phyloP scores from a whole-genome alignment of 37 sponge, comb jelly and placozoan genomes.

The Geodia barretti region DNA sequence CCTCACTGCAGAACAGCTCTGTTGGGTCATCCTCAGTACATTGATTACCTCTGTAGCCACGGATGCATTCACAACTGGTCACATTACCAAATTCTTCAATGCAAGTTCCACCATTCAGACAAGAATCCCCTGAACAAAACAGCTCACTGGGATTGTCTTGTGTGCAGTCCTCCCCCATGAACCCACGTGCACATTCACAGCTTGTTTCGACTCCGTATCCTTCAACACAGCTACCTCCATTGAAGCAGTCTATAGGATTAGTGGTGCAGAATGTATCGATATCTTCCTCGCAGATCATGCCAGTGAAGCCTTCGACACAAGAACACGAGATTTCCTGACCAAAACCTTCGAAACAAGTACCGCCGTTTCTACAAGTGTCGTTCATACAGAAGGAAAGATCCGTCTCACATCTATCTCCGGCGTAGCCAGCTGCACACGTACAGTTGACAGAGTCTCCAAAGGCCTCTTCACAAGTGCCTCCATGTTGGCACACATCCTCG shows the following conservation, averaged over 20 bases:
- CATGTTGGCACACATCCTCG: constrained; percentile 7
- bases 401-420: constrained; percentile 36
- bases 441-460: constrained; percentile 16
- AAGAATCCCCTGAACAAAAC: not conserved
- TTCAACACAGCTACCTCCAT: constrained; percentile 62
- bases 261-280: constrained; percentile 16
- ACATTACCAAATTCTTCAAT: constrained; percentile 19
- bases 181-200: constrained; percentile 48
- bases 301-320: constrained; percentile 42
- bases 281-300: constrained; percentile 39
- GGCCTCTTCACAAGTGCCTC: constrained; percentile 35
- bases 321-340: constrained; percentile 36
- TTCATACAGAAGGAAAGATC: constrained; percentile 26
- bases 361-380: constrained; percentile 60
- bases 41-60: constrained; percentile 26
- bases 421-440: constrained; percentile 43
- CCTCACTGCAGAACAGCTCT: not conserved
- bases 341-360: constrained; percentile 43
- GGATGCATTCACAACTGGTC: constrained; percentile 30
- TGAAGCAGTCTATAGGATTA: constrained; percentile 37
- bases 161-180: constrained; percentile 40
- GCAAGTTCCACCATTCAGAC: constrained; percentile 60
- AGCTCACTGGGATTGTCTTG: not conserved
- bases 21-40: constrained; percentile 27
- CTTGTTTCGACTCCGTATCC: not conserved